phyloP scores from a whole-genome alignment of 2,888 invertebrate species.

The Sipha maydis region DNA sequence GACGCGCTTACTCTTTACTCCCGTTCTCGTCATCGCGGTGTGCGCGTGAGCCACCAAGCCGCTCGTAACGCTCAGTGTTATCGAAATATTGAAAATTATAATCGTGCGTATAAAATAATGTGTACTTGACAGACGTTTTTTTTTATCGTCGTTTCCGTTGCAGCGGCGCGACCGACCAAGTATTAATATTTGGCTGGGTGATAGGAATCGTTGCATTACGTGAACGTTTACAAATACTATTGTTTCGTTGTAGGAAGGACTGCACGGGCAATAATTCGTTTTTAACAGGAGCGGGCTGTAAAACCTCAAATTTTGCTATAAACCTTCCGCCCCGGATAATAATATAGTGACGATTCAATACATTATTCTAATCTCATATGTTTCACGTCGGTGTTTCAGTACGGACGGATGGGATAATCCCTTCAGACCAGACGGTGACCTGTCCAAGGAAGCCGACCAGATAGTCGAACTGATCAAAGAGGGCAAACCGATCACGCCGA shows the following conservation, averaged over 20 bases:
- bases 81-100: background rate
- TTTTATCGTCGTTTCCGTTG: background rate
- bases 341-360: background rate
- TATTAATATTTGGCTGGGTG: too few relatives aligned
- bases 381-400: conserved; percentile 71
- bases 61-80: background rate
- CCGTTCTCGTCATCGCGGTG: background rate
- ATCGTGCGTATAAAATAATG: too few relatives aligned
- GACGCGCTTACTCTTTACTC: conserved; percentile 1
- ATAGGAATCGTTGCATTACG: too few relatives aligned
- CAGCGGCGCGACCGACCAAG: too few relatives aligned
- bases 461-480: conserved; percentile 94
- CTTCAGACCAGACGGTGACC: conserved; percentile 94
- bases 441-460: conserved; percentile 94
- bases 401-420: conserved; percentile 98
- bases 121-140: background rate
- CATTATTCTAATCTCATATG: background rate
- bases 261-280: too few relatives aligned
- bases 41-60: background rate
- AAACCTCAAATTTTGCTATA: too few relatives aligned
- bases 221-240: too few relatives aligned
- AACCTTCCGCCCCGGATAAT: background rate
- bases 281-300: too few relatives aligned
- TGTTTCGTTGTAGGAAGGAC: too few relatives aligned
- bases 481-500: conserved; percentile 85